phyloP scores from a whole-genome alignment of 1,140 invertebrate species.

The Drosophila sproati region DNA sequence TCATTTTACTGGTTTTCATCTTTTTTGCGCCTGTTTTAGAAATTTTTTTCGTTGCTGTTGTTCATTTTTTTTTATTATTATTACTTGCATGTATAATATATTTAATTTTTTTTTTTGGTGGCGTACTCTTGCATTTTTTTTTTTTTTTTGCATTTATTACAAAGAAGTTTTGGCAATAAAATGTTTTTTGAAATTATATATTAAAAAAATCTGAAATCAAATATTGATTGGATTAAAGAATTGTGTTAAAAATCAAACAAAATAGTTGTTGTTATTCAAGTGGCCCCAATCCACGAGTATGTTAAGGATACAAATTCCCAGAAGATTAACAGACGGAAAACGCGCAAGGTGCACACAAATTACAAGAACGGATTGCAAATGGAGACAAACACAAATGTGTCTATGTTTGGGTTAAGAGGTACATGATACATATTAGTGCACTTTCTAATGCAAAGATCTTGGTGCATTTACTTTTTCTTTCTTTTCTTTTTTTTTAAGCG shows the following conservation, averaged over 20 bases:
- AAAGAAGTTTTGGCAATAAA: conserved; percentile 83
- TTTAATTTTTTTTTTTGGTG: conserved; percentile 60
- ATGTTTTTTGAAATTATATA: conserved; percentile 84
- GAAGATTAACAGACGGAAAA: conserved; percentile 13
- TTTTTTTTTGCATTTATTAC: conserved; percentile 54
- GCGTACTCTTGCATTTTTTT: conserved; percentile 60
- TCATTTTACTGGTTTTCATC: conserved; percentile 59
- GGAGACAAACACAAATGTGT: not conserved
- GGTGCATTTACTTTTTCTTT: not conserved
- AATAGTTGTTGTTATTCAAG: conserved; percentile 26
- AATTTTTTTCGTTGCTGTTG: conserved; percentile 53
- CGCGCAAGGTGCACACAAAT: not conserved
- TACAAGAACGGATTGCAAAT: not conserved
- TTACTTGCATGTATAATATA: conserved; percentile 48
- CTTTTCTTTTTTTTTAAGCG: conserved; percentile 5
- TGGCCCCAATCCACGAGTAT: conserved; percentile 1
- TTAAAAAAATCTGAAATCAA: conserved; percentile 85
- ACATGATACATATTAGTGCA: not conserved
- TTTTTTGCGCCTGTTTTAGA: conserved; percentile 64
- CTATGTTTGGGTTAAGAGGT: not conserved
- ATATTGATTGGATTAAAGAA: conserved; percentile 82
- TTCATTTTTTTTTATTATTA: conserved; percentile 52
- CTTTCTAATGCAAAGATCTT: no score
- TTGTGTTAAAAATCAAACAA: conserved; percentile 57
- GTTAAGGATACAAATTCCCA: not conserved